phyloP scores from a whole-genome alignment of 2,113 vertebrate species.

The Hymenochirus boettgeri region DNA sequence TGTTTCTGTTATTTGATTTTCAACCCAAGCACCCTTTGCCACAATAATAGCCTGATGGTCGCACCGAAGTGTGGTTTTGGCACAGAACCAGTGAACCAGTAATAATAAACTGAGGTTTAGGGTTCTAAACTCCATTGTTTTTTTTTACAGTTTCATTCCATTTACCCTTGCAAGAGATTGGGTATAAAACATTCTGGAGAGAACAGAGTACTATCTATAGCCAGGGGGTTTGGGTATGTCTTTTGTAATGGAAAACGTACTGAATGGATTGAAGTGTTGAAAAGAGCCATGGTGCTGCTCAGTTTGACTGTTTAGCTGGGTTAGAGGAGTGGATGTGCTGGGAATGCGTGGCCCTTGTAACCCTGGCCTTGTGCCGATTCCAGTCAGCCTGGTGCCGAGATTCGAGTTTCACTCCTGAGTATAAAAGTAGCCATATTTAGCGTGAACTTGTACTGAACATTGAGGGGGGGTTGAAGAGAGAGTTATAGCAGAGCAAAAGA shows the following conservation, averaged over 20 bases:
- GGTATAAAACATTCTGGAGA: not conserved
- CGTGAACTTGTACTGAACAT: slow-evolving; percentile 52
- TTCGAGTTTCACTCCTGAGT: slow-evolving; percentile 72
- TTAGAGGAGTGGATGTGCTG: slow-evolving; percentile 48
- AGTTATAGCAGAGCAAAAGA: not conserved
- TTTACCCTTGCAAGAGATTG: too few species aligned
- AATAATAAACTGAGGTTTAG: too few species aligned
- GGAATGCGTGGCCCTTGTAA: slow-evolving; percentile 65
- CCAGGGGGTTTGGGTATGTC: not conserved
- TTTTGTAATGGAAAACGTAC: not conserved
- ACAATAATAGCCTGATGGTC: too few species aligned
- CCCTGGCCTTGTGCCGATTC: slow-evolving; percentile 64
- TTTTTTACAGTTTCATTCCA: too few species aligned
- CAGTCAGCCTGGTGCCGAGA: slow-evolving; percentile 87
- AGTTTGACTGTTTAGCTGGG: slow-evolving; percentile 61
- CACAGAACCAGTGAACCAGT: too few species aligned
- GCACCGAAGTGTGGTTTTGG: too few species aligned
- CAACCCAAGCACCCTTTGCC: too few species aligned
- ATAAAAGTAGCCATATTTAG: slow-evolving; percentile 82
- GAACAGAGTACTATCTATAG: not conserved
- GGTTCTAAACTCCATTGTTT: too few species aligned
- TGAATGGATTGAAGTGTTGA: not conserved
- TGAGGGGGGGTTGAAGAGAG: slow-evolving; percentile 4
- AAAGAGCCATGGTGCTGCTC: slow-evolving; percentile 24
- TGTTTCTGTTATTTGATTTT: too few species aligned